Evolutionary conservation across 2,797 vertebrate genomes (phyloP), one percentile per base, ranked within the genome.

Genomic region (Thaleichthys pacificus): DNA sequence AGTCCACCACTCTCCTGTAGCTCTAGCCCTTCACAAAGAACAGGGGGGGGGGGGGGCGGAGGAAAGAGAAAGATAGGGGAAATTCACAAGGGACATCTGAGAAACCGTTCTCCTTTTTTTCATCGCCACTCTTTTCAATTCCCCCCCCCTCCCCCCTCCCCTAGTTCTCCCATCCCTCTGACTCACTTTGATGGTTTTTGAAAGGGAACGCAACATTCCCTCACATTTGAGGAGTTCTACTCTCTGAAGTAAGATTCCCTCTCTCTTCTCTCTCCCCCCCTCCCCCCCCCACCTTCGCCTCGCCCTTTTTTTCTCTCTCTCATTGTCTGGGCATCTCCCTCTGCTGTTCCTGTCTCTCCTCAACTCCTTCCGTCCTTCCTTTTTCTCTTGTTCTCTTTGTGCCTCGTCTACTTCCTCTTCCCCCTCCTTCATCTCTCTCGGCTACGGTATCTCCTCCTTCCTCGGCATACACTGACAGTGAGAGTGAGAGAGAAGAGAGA

Each of bases 101-200:
- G 76, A 76, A 88, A 87, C 83, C 68, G 63, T 19, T 74, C 72
- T 82, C 69, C 58, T 83, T 71, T 80, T 54, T 54, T 54, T 54
- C 74, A 71, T 72, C 77, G 74, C 71, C 72, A 68, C 67, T 80
- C 77, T 64, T 83, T 30, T 76, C 24, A 42, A 80, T 76, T 82
- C 56, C 71, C 8, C 42, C 68, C 64, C 26, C 26, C 28, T 28
- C 6, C 35, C 14, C 32, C 15, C 26, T 60, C 58, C 57, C 30
- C 26, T 71, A 42, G 35, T 49, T 47, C 30, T 60, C 21, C 66
- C 61, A 11, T 38, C 2, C 60, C 26, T 12, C 5, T 70, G 35
- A 24, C 68, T 58, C 14, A 56, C 83, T 87, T 87, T 86, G 76
- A 76, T 81, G 77, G 19, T 1, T 0, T 74, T 69, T 85, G 70